Percentiles rank a stretch among this genome's conserved stretches.
These are phyloP conservation scores for Axinella damicornis DNA, from an alignment of 37 sponge, comb jelly and placozoan species.

Conservation along the genomic window DNA sequence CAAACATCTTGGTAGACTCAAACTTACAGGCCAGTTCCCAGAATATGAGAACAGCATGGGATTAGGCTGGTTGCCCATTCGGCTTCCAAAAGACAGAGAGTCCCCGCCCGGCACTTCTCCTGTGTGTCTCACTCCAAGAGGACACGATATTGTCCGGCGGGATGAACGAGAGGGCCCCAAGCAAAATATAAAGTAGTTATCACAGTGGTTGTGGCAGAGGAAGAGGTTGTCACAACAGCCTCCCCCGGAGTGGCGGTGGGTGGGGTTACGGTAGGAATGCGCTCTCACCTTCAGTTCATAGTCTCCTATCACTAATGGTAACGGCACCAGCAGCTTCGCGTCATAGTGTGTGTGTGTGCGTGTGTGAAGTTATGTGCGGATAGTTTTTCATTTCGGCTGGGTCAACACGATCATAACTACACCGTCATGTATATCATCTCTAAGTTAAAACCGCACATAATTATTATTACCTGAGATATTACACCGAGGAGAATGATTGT, in stretches of 20 bases:
- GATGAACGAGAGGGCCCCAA: not conserved
- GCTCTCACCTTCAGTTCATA: not conserved
- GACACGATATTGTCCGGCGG: not conserved
- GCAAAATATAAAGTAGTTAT: conserved; percentile 26
- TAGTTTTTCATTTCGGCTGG: no score
- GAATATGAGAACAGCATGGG: conserved; percentile 3
- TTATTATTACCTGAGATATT: not conserved
- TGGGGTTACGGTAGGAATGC: conserved; percentile 3
- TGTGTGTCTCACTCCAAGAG: not conserved
- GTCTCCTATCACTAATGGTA: not conserved
- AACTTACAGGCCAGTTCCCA: conserved; percentile 6
- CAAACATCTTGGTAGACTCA: no score
- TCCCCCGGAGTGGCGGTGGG: not conserved
- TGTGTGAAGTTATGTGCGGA: no score
- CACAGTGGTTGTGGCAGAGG: conserved; percentile 11
- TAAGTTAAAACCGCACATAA: no score
- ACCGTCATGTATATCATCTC: no score
- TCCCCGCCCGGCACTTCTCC: conserved; percentile 28
- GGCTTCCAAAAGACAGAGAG: conserved; percentile 4
- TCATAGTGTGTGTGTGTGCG: no score
- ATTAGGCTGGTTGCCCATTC: conserved; percentile 18
- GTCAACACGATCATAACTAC: no score
- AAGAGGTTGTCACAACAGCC: conserved; percentile 6
- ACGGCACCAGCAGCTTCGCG: not conserved
- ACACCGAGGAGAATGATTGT: not conserved